These are phyloP conservation scores for Heliconius eleuchia DNA, from an alignment of 1,140 invertebrate species.

Conservation along the genomic window DNA sequence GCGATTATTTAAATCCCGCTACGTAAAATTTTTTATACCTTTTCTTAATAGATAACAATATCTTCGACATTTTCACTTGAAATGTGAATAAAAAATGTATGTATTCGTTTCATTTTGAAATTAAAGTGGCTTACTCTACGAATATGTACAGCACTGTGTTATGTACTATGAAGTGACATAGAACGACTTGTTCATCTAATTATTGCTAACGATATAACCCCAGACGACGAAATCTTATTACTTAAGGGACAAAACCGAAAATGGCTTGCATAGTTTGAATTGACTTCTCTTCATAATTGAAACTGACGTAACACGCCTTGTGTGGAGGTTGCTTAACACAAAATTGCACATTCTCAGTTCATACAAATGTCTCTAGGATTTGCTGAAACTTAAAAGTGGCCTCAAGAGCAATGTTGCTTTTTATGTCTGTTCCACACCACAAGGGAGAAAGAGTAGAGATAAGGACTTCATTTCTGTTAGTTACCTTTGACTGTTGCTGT, in stretches of 20 bases:
- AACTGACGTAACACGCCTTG: constrained; percentile 27
- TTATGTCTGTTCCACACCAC: constrained; percentile 31
- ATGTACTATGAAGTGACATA: background rate
- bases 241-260: constrained; percentile 3
- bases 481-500: constrained; percentile 31
- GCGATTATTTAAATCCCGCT: too few species aligned
- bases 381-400: constrained; percentile 37
- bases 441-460: constrained; percentile 32
- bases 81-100: background rate
- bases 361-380: constrained; percentile 40
- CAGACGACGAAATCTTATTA: constrained; percentile 9
- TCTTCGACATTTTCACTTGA: background rate
- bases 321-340: constrained; percentile 24
- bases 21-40: too few species aligned
- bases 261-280: constrained; percentile 8
- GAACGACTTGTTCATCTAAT: constrained; percentile 23
- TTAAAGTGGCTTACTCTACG: background rate
- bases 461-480: constrained; percentile 34
- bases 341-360: constrained; percentile 39
- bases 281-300: constrained; percentile 20
- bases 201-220: constrained; percentile 22
- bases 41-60: too few species aligned
- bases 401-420: constrained; percentile 39
- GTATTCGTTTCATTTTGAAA: background rate
- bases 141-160: background rate